phyloP scores from a whole-genome alignment of 2,888 invertebrate species.

The Lamellibrachia columna region DNA sequence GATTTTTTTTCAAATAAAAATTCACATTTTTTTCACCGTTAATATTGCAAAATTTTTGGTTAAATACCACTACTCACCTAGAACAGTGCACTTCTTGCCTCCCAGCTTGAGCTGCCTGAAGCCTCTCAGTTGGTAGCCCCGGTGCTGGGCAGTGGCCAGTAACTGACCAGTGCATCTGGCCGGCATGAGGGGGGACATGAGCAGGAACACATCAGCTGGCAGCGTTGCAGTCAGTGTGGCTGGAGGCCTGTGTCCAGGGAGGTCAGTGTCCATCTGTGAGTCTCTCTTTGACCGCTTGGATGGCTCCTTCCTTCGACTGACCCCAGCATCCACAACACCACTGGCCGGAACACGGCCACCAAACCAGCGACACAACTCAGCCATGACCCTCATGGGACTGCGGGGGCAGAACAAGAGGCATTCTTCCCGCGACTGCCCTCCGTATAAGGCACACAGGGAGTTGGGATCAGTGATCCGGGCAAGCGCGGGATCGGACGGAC shows the following conservation, averaged over 20 bases:
- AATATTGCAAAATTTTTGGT: too few species aligned
- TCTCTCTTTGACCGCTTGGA: slow-evolving; percentile 32
- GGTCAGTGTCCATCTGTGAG: slow-evolving; percentile 18
- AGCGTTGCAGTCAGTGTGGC: slow-evolving; percentile 53
- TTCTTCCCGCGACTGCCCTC: slow-evolving; percentile 55
- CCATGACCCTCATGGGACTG: slow-evolving; percentile 47
- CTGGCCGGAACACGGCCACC: slow-evolving; percentile 57
- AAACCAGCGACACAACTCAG: slow-evolving; percentile 59
- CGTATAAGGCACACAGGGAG: slow-evolving; percentile 59
- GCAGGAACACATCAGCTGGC: slow-evolving; percentile 53
- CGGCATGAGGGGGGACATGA: slow-evolving; percentile 57
- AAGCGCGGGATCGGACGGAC: slow-evolving; percentile 58
- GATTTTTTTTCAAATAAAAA: too few species aligned
- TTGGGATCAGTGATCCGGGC: slow-evolving; percentile 59
- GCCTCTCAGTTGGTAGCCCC: slow-evolving; percentile 59
- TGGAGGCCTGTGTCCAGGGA: slow-evolving; percentile 44
- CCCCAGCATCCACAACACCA: slow-evolving; percentile 56
- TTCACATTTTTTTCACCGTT: too few species aligned
- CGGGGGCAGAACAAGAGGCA: slow-evolving; percentile 57
- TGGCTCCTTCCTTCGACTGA: slow-evolving; percentile 42
- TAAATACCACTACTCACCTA: slow-evolving; percentile 48
- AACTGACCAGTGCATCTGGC: slow-evolving; percentile 53
- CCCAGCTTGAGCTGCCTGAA: slow-evolving; percentile 49
- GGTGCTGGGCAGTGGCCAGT: slow-evolving; percentile 52
- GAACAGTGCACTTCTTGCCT: slow-evolving; percentile 48